phyloP scores from a whole-genome alignment of 2,113 vertebrate genomes.

The Diglossa brunneiventris region DNA sequence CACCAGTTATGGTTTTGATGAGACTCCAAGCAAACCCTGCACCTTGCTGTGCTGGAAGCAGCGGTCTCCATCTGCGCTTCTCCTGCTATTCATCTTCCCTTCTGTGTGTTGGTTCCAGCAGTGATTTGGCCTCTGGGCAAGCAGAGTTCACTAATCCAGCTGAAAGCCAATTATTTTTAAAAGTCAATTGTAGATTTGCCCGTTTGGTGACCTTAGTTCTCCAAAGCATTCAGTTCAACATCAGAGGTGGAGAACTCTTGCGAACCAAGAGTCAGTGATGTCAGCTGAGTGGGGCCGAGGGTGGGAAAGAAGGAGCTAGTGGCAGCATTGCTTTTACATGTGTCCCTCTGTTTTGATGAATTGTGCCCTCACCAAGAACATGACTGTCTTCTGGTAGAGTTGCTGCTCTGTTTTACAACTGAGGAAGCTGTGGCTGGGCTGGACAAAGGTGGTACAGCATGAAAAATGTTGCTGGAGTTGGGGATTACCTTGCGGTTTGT shows the following conservation, averaged over 20 bases:
- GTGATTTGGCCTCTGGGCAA: background rate
- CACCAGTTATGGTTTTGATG: background rate
- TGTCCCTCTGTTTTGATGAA: background rate
- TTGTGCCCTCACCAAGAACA: background rate
- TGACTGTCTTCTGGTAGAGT: background rate
- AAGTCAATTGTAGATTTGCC: background rate
- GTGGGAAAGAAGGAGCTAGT: background rate
- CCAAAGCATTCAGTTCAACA: background rate
- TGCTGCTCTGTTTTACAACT: background rate
- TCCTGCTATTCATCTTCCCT: background rate
- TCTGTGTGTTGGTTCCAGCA: background rate
- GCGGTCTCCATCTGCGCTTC: background rate
- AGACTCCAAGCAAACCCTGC: background rate
- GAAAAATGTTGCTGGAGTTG: background rate
- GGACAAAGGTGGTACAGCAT: fast-evolving
- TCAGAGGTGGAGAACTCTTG: background rate
- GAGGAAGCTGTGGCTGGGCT: background rate
- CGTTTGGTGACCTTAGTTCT: background rate
- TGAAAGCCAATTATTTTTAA: background rate
- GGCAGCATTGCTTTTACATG: fast-evolving
- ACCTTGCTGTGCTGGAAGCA: background rate
- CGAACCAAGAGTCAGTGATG: background rate
- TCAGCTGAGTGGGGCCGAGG: fast-evolving
- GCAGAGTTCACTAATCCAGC: background rate
- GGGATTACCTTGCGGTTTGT: fast-evolving